Conservation (phyloP, 2,113 vertebrate genomes). For the Labeo catla region DNA sequence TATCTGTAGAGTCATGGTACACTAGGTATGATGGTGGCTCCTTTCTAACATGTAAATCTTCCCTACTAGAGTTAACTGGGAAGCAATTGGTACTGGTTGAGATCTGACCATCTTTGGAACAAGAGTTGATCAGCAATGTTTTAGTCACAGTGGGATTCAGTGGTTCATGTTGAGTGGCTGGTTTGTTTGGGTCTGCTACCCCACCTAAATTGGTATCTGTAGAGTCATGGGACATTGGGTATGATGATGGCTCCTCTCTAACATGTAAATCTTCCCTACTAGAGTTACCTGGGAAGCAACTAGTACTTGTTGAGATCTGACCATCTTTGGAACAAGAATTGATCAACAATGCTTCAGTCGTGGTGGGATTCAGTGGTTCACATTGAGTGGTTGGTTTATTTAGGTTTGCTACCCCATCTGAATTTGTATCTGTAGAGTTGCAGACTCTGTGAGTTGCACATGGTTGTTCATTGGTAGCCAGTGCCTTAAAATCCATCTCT, state of each 20-base stretch:
- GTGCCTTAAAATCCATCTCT: background rate
- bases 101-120: constrained; percentile 12
- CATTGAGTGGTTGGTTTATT: constrained; percentile 15
- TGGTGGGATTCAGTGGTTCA: constrained; percentile 3
- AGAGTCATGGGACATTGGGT: background rate
- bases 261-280: constrained; percentile 8
- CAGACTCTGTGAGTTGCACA: constrained; percentile 14
- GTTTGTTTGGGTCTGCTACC: background rate
- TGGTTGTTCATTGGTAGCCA: background rate
- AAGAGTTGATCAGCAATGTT: background rate
- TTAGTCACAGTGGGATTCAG: constrained; percentile 23
- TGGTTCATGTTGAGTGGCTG: background rate
- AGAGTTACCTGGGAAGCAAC: background rate
- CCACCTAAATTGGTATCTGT: background rate
- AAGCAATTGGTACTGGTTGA: background rate
- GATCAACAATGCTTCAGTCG: background rate
- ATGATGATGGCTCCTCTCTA: background rate
- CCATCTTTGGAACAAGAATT: constrained; percentile 14
- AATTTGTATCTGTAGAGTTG: background rate
- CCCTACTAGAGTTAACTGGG: background rate
- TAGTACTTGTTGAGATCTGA: background rate
- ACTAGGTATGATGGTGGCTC: no score
- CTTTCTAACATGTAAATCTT: background rate
- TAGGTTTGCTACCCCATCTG: background rate
- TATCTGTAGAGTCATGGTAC: background rate